Conservation (phyloP, 2,888 invertebrate genomes). For the Myathropa florea region DNA sequence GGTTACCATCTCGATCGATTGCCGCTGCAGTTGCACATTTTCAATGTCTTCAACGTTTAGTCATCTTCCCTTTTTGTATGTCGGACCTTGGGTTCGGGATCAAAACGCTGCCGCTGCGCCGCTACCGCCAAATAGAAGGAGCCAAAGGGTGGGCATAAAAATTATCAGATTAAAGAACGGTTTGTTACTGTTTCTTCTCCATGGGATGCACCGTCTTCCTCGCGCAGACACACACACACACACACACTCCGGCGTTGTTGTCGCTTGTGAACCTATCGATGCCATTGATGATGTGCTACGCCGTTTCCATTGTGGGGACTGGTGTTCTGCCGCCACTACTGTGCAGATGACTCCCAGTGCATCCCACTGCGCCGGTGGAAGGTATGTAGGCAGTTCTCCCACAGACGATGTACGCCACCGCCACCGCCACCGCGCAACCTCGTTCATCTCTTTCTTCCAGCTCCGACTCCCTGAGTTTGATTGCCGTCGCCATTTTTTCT, state of each 20-base stretch:
- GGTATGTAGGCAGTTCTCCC: conserved; percentile 53
- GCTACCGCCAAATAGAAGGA: conserved; percentile 57
- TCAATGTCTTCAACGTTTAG: conserved; percentile 63
- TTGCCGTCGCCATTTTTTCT: conserved; percentile 61
- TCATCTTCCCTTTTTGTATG: conserved; percentile 40
- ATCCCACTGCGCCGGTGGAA: conserved; percentile 41
- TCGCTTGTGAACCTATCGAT: conserved; percentile 58
- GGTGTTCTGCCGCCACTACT: conserved; percentile 20
- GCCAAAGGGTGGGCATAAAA: conserved; percentile 62
- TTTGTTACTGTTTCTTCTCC: conserved; percentile 67
- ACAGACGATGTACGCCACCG: conserved; percentile 34
- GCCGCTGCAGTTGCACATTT: conserved; percentile 61
- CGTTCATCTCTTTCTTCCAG: conserved; percentile 12
- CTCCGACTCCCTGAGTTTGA: conserved; percentile 45
- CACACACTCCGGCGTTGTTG: conserved; percentile 23
- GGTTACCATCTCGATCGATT: conserved; percentile 54
- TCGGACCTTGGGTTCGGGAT: conserved; percentile 53
- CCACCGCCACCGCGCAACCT: conserved; percentile 13
- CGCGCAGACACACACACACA: conserved; percentile 16
- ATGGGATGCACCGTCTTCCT: conserved; percentile 43
- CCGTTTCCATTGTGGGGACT: conserved; percentile 30
- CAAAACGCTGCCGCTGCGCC: conserved; percentile 41
- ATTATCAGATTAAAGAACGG: conserved; percentile 70
- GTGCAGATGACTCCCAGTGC: conserved; percentile 30
- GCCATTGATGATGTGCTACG: conserved; percentile 51